phyloP scores from a whole-genome alignment of 1,140 invertebrate species.

The Drosophila parvula region DNA sequence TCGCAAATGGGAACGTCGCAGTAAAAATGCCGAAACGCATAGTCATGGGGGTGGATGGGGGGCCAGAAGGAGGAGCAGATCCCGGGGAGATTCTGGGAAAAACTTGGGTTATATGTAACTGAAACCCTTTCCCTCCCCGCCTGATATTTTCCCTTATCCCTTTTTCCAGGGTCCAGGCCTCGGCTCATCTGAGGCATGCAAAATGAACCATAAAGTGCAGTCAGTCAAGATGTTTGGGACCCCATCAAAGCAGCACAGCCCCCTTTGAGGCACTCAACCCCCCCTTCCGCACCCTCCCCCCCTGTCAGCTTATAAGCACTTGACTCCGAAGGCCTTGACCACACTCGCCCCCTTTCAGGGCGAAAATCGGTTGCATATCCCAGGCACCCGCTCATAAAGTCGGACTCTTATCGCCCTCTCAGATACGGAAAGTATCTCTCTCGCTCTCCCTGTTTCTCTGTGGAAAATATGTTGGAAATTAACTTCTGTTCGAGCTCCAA shows the following conservation, averaged over 20 bases:
- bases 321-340: slow-evolving; percentile 19
- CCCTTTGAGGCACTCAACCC: background rate
- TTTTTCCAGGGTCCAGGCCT: slow-evolving; percentile 6
- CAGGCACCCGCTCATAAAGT: slow-evolving; percentile 5
- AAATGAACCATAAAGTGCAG: slow-evolving; percentile 62
- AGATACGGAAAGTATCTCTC: background rate
- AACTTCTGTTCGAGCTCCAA: background rate
- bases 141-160: background rate
- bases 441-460: background rate
- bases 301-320: slow-evolving; percentile 19
- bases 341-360: background rate
- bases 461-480: slow-evolving; percentile 13
- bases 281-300: background rate
- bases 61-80: slow-evolving; percentile 3
- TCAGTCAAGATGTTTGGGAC: slow-evolving; percentile 44
- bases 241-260: slow-evolving; percentile 2
- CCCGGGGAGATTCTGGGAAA: background rate
- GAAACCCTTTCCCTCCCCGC: slow-evolving; percentile 11
- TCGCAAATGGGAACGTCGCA: slow-evolving; percentile 58
- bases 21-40: slow-evolving; percentile 70
- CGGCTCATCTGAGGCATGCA: slow-evolving; percentile 48
- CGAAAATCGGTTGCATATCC: background rate
- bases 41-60: slow-evolving; percentile 27
- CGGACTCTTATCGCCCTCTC: slow-evolving; percentile 10
- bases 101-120: slow-evolving; percentile 23